Percentiles rank a stretch among this genome's conserved stretches.
These are phyloP conservation scores for Staurois parvus DNA, from an alignment of 2,797 vertebrate species.

Conservation along the genomic window DNA sequence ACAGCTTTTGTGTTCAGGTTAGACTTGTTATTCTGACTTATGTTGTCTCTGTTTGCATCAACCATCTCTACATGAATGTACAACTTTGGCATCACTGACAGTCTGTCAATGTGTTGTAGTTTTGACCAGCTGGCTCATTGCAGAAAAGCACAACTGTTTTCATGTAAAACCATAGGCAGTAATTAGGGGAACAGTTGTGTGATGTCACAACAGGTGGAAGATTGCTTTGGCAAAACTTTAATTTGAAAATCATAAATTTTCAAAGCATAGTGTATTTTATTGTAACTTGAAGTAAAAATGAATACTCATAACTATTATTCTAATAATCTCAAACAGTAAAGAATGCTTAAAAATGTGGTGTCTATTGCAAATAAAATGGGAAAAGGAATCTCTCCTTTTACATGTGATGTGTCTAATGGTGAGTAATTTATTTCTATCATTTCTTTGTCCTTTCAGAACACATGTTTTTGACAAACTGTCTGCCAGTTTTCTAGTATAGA, in stretches of 20 bases:
- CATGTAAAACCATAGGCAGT: constrained; percentile 1
- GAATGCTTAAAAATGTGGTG: background rate
- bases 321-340: background rate
- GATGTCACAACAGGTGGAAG: background rate
- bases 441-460: background rate
- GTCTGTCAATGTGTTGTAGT: background rate
- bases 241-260: background rate
- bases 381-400: background rate
- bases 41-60: background rate
- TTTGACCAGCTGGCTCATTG: background rate
- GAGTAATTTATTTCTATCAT: background rate
- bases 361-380: no score
- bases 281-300: background rate
- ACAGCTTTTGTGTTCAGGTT: background rate
- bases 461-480: background rate
- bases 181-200: background rate
- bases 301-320: background rate
- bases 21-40: background rate
- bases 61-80: background rate
- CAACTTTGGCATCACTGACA: background rate
- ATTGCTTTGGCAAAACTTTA: background rate
- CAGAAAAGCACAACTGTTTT: background rate
- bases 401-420: background rate
- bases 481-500: background rate
- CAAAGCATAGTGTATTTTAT: background rate